A percentile compares a stretch with the other conserved stretches of the same genome.
phyloP scores from a whole-genome alignment of 2,888 invertebrate species.

The Leptura quadrifasciata region DNA sequence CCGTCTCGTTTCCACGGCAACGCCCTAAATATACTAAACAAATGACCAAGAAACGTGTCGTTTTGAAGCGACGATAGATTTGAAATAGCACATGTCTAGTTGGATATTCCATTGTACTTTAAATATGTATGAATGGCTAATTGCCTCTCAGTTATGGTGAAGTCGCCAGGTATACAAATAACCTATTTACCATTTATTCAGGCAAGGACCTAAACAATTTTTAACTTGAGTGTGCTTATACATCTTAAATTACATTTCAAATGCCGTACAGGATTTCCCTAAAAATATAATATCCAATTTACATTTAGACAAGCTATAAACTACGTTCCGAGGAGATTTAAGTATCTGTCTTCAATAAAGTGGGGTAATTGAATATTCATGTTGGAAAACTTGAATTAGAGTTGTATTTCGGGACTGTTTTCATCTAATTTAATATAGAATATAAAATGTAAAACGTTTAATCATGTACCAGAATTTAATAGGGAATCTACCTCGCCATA shows the following conservation, averaged over 20 bases:
- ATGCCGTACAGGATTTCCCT: background rate
- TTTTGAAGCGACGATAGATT: no score
- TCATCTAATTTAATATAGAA: background rate
- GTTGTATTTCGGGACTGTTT: background rate
- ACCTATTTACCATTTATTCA: background rate
- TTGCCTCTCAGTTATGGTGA: background rate
- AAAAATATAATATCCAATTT: constrained; percentile 21
- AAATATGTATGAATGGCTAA: no score
- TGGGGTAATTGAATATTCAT: constrained; percentile 24
- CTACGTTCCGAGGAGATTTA: constrained; percentile 12
- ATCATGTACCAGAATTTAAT: no score
- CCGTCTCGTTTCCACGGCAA: no score
- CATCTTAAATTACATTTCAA: constrained; percentile 14
- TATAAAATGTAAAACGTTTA: background rate
- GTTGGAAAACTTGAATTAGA: background rate
- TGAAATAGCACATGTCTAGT: no score
- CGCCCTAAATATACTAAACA: no score
- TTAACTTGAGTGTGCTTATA: background rate
- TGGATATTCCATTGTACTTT: no score
- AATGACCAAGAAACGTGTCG: no score
- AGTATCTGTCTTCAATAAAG: constrained; percentile 8
- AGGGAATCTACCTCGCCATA: no score
- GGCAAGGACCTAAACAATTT: background rate
- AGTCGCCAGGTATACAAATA: background rate
- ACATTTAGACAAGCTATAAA: constrained; percentile 16